Evolutionary conservation across 2,888 invertebrate species (phyloP).

Genomic region (Mantis religiosa): DNA sequence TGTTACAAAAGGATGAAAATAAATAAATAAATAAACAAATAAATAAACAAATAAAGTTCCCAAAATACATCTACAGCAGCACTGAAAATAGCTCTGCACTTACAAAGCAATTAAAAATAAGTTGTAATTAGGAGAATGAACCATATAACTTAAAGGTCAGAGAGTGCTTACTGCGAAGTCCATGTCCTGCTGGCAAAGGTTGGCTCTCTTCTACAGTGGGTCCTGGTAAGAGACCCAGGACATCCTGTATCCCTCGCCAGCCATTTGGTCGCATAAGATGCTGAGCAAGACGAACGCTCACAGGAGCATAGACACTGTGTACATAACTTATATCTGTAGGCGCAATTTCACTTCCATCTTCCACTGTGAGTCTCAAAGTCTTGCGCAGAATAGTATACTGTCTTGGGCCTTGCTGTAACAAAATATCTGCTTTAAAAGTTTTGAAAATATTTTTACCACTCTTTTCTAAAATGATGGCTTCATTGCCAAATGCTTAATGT

Average conservation of each 20-base stretch:
- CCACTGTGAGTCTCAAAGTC: slow-evolving; percentile 77
- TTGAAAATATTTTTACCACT: too few relatives aligned
- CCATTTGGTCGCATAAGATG: slow-evolving; percentile 58
- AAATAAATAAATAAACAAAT: too few relatives aligned
- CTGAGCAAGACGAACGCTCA: slow-evolving; percentile 82
- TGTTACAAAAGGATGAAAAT: too few relatives aligned
- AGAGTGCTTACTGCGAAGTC: slow-evolving; percentile 34
- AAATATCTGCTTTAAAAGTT: background rate
- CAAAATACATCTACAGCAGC: too few relatives aligned
- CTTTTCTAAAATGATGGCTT: too few relatives aligned
- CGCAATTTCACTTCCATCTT: slow-evolving; percentile 78
- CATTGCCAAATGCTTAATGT: too few relatives aligned
- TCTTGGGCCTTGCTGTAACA: slow-evolving; percentile 42
- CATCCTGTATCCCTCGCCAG: slow-evolving; percentile 71
- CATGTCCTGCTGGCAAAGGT: slow-evolving; percentile 42
- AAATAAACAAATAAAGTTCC: too few relatives aligned
- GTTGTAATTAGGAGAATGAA: too few relatives aligned
- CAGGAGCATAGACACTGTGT: slow-evolving; percentile 88
- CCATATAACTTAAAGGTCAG: too few relatives aligned
- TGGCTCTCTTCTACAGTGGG: slow-evolving; percentile 52
- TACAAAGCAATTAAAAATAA: too few relatives aligned
- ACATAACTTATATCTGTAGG: slow-evolving; percentile 88
- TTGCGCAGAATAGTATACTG: slow-evolving; percentile 75
- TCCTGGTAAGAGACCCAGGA: slow-evolving; percentile 77
- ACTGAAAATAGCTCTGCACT: too few relatives aligned